Evolutionary conservation across 2,113 vertebrate species (phyloP).

Genomic region (Marcusenius ussheri): DNA sequence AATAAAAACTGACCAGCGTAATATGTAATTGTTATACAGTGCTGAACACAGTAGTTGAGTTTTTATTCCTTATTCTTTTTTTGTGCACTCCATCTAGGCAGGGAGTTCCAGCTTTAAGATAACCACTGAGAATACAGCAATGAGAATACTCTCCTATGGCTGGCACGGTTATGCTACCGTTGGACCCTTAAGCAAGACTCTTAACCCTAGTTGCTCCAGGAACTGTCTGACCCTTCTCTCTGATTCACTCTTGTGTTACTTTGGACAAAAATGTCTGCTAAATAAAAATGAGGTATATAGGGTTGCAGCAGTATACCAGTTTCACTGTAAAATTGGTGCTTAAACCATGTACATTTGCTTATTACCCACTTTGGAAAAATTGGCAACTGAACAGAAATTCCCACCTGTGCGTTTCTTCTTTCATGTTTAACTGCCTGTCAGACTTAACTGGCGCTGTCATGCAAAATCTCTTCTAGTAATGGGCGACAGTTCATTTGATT

Average conservation of each 20-base stretch:
- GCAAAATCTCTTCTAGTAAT: neutral
- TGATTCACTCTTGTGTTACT: neutral
- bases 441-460: neutral
- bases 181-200: neutral
- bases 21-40: neutral
- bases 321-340: neutral
- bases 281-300: neutral
- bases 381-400: neutral
- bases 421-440: neutral
- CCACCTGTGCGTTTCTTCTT: neutral
- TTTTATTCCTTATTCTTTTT: neutral
- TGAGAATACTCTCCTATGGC: neutral
- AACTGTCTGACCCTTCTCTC: neutral
- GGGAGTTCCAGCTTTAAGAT: neutral
- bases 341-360: neutral
- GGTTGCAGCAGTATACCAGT: neutral
- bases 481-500: neutral
- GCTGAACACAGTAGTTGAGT: neutral
- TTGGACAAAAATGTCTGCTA: neutral
- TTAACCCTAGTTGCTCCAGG: neutral
- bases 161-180: neutral
- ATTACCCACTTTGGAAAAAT: neutral
- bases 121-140: neutral
- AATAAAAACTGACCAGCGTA: neutral
- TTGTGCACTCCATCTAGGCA: neutral